Evolutionary conservation across 2,888 invertebrate genomes (phyloP).

Genomic region (Platypus cylindrus): DNA sequence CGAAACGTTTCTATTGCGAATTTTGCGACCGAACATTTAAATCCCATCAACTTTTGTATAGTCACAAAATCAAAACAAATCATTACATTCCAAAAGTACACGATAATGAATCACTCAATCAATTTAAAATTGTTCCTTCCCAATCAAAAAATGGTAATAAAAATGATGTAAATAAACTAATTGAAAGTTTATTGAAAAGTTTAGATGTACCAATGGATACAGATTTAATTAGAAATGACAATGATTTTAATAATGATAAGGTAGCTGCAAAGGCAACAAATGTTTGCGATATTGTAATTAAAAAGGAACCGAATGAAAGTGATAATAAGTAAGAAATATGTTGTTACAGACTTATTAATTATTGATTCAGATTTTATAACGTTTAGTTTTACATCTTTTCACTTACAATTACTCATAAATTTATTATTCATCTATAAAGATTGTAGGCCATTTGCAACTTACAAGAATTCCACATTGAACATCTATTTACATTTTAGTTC

Average conservation of each 20-base stretch:
- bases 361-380: too few species aligned
- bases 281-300: constrained; percentile 9
- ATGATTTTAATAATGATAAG: constrained; percentile 7
- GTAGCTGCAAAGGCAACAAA: constrained; percentile 1
- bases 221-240: constrained; percentile 9
- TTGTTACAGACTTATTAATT: too few species aligned
- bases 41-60: constrained; percentile 41
- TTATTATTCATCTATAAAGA: too few species aligned
- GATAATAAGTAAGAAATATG: too few species aligned
- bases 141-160: constrained; percentile 23
- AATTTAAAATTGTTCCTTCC: too few species aligned
- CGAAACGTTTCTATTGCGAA: constrained; percentile 36
- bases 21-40: constrained; percentile 39
- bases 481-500: too few species aligned
- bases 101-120: constrained; percentile 17
- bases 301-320: constrained; percentile 18
- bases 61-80: constrained; percentile 43
- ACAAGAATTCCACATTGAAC: too few species aligned
- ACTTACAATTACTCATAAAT: too few species aligned
- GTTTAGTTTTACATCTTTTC: too few species aligned
- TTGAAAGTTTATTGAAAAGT: constrained; percentile 31
- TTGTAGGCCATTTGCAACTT: too few species aligned
- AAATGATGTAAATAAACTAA: constrained; percentile 29
- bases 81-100: constrained; percentile 35
- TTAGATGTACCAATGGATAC: constrained; percentile 27